Evolutionary conservation across 1,140 invertebrate genomes (phyloP), one percentile per base, ranked within the genome.

Genomic region (Drosophila quadrilineata): DNA sequence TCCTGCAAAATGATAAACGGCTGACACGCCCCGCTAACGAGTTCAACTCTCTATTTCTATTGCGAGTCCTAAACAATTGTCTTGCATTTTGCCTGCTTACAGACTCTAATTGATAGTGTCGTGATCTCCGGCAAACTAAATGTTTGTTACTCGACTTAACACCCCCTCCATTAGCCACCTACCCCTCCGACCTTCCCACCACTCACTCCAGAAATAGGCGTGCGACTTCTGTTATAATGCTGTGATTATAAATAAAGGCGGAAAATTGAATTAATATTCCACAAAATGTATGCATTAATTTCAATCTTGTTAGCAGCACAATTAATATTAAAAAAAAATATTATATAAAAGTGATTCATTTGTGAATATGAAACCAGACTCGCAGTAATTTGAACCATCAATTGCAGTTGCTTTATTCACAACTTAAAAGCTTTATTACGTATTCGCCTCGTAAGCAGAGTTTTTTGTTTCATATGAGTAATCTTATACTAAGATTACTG

Each of bases 81-180:
- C 77, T 80, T 40, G 33, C 21, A 52, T 54, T 57, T 35, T 36
- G 52, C 8, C 36, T 21, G 10, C 12, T 64, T n/a, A n/a, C n/a
- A n/a, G 67, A 59, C 76, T 82, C 69, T 82, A 82, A 82, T 82
- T 82, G 77, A 82, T 84, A 82, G 73, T 82, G 77, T 84, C 77
- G 77, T 82, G 76, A 82, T 84, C 80, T 63, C 26, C n/a, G 21
- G 28, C 54, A 22, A 65, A 43, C 45, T 21, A 43, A 58, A 65
- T 58, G 45, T 58, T 65, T 57, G 52, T 21, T 41, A 29, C 24
- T 19, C n/a, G 31, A 22, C 52, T 33, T 46, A 24, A 26, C 40
- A 17, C 12, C 53, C 14, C 36, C 10, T 12, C 10, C n/a, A n/a
- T 19, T n/a, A 10, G 1, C 22, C 6, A n/a, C n/a, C 16, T 12